Evolutionary conservation across 2,113 vertebrate genomes (phyloP), one percentile per base, ranked within the genome.

Genomic region (Lagenorhynchus albirostris): DNA sequence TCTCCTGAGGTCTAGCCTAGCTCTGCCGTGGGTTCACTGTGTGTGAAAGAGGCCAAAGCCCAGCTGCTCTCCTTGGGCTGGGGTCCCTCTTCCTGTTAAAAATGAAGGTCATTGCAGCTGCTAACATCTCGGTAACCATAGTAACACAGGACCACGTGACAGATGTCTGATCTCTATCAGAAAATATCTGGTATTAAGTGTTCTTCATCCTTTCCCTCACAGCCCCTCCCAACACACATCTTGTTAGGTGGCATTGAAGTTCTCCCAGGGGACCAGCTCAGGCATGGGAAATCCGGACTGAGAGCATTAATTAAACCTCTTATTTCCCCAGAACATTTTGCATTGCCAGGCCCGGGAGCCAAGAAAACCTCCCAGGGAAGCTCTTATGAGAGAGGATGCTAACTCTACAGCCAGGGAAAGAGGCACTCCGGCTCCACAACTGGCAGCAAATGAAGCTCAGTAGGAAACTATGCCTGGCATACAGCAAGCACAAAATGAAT

Each of bases 251-350:
- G 38, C 80, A 47, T 13, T 25, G 31, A 92, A 77, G 62, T 38
- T 95, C 33, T 86, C 97, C 76, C 50, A 38, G 58, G 77, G 86
- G 79, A 90, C 25, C 44, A 50, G 65, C 71, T 53, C 79, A 90
- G 92, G 70, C 82, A n/a, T 21, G 50, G 58, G 91, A 84, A 79
- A 70, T 23, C 50, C 15, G 58, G 62, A 87, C 79, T 29, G 63
- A 94, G 9, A 93, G 65, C 68, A 53, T 93, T 97, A 97, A 97
- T 97, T 95, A 97, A 97, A 91, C 58, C 50, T 83, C 70, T 92
- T n/a, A n/a, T 95, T 92, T 79, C 71, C 95, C 73, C 55, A 67
- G 84, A 93, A 95, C 70, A 29, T 73, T 96, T 92, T 90, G 93
- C 62, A 94, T 41, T 62, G 86, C 89, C 70, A 90, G 94, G 50